phyloP scores from a whole-genome alignment of 2,113 vertebrate species.

The Ellobius talpinus region DNA sequence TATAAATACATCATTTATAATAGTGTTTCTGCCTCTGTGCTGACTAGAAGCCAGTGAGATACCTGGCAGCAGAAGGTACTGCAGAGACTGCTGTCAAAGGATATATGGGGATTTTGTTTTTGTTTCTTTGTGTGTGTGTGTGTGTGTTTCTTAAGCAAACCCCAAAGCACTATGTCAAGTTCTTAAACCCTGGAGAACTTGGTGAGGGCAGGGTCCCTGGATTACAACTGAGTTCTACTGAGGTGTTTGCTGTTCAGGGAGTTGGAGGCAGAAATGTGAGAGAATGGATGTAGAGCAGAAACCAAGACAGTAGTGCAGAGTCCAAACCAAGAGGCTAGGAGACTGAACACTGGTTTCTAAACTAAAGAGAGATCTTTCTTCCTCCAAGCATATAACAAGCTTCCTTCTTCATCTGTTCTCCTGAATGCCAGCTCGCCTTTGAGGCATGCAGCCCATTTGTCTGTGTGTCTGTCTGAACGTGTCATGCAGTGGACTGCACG shows the following conservation, averaged over 20 bases:
- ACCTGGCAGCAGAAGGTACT: not conserved
- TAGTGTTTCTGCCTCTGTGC: not conserved
- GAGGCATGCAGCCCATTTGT: not conserved
- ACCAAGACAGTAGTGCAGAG: not conserved
- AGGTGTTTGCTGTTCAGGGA: not conserved
- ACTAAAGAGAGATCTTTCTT: conserved; percentile 36
- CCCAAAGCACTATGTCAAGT: not conserved
- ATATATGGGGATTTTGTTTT: conserved; percentile 21
- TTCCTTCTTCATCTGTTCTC: conserved; percentile 19
- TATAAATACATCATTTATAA: not conserved
- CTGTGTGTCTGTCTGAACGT: not conserved
- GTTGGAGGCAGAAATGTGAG: not conserved
- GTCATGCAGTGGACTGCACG: not conserved
- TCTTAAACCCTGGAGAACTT: not conserved
- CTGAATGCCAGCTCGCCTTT: conserved; percentile 42
- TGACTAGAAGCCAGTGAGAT: conserved; percentile 29
- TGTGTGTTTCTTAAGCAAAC: not conserved
- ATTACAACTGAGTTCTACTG: conserved; percentile 14
- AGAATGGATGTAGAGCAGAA: conserved; percentile 11
- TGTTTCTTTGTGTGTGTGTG: no score
- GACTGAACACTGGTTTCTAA: conserved; percentile 8
- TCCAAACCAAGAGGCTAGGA: not conserved
- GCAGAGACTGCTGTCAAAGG: not conserved
- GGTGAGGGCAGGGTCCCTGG: not conserved
- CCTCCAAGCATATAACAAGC: conserved; percentile 34